A percentile compares a stretch with the other conserved stretches of the same genome.
These are phyloP conservation scores for Spicauda simplicius DNA, from an alignment of 2,888 invertebrate genomes.

Conservation along the genomic window DNA sequence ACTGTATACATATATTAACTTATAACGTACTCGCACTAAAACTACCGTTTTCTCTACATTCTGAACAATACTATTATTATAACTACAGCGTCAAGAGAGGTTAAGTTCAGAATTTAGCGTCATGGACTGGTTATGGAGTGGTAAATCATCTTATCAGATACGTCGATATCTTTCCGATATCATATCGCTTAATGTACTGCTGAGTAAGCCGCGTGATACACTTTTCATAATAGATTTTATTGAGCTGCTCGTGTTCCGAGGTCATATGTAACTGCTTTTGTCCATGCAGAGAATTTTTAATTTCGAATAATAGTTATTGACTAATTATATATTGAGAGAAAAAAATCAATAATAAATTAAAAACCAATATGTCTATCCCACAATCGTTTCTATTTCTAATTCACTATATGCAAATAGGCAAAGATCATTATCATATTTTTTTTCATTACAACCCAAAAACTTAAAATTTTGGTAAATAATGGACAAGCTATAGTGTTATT, in stretches of 20 bases:
- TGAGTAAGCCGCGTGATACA: conserved; percentile 45
- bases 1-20: too few species aligned
- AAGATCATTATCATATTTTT: too few species aligned
- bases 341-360: background rate
- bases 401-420: too few species aligned
- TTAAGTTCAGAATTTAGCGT: conserved; percentile 14
- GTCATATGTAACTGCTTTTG: conserved; percentile 4
- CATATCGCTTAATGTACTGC: conserved; percentile 50
- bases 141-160: conserved; percentile 38
- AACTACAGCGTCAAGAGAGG: background rate
- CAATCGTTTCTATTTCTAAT: too few species aligned
- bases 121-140: background rate
- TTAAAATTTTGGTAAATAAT: too few species aligned
- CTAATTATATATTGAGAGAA: background rate
- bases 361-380: too few species aligned
- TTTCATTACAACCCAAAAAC: too few species aligned
- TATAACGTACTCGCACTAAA: too few species aligned
- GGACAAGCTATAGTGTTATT: too few species aligned
- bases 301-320: background rate
- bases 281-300: background rate
- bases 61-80: too few species aligned
- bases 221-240: conserved; percentile 23
- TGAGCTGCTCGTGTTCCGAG: conserved; percentile 12
- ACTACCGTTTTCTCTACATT: too few species aligned
- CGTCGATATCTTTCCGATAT: conserved; percentile 46